A percentile compares a stretch with the other conserved stretches of the same genome.
phyloP scores from a whole-genome alignment of 2,113 vertebrate species.

The Mesocricetus auratus region DNA sequence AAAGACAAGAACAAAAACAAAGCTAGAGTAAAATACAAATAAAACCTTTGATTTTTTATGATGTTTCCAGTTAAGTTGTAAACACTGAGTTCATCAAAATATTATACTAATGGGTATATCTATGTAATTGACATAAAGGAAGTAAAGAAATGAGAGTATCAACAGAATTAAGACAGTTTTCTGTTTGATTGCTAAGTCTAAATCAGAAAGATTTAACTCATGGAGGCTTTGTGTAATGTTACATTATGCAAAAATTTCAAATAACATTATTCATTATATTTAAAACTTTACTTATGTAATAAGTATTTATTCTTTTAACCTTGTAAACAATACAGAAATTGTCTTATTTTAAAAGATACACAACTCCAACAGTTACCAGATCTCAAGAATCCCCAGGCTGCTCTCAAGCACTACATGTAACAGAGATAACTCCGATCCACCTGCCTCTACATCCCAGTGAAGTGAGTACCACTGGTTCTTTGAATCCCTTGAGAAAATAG shows the following conservation, averaged over 20 bases:
- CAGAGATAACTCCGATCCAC: neutral
- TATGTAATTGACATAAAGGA: neutral
- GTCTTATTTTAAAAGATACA: neutral
- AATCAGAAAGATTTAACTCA: neutral
- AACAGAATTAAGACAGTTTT: neutral
- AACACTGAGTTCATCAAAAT: neutral
- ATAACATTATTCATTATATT: neutral
- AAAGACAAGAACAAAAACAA: too few species aligned
- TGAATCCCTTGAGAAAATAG: neutral
- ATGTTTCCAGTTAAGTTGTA: neutral
- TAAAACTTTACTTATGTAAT: neutral
- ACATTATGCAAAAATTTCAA: neutral
- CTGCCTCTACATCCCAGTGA: neutral
- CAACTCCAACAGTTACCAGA: neutral
- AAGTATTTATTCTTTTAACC: neutral
- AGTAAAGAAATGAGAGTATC: neutral
- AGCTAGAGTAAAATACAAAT: neutral
- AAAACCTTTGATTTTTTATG: too few species aligned
- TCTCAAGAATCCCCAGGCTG: neutral
- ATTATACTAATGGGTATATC: neutral
- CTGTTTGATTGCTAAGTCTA: neutral
- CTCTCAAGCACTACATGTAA: neutral
- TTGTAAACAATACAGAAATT: neutral
- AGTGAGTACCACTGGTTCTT: neutral
- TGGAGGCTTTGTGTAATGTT: neutral